phyloP scores from a whole-genome alignment of 2,888 invertebrate genomes.

The Torymus aiolomorphi region DNA sequence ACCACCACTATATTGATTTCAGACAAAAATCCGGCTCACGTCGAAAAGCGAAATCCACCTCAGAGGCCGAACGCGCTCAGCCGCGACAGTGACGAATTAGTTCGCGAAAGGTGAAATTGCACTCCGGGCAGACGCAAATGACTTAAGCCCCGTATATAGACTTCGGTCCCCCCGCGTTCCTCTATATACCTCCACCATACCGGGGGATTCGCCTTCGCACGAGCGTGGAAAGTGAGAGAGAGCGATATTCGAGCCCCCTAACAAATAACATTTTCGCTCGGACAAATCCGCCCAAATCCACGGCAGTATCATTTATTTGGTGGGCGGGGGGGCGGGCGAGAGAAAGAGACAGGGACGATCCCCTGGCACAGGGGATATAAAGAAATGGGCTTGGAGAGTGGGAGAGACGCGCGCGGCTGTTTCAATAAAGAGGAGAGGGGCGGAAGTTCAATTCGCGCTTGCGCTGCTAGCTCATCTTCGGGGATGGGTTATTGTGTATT shows the following conservation, averaged over 20 bases:
- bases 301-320: slow-evolving; percentile 51
- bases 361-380: slow-evolving; percentile 24
- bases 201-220: slow-evolving; percentile 9
- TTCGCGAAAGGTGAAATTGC: neutral
- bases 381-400: slow-evolving; percentile 4
- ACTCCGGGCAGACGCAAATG: neutral
- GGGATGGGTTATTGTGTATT: too few species aligned
- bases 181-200: neutral
- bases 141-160: neutral
- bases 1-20: too few species aligned
- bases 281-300: slow-evolving; percentile 54
- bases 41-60: too few species aligned
- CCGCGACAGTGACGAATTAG: too few species aligned
- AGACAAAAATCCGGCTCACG: too few species aligned
- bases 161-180: neutral
- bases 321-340: neutral
- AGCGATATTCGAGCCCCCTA: slow-evolving; percentile 37
- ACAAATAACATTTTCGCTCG: slow-evolving; percentile 54
- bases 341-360: neutral
- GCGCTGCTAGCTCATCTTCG: too few species aligned
- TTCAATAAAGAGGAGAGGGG: slow-evolving; percentile 21
- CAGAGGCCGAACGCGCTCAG: too few species aligned
- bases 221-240: neutral
- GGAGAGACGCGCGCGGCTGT: slow-evolving; percentile 5
- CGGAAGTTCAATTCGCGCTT: too few species aligned